Evolutionary conservation across 1,140 invertebrate genomes (phyloP).

Genomic region (Steinernema khuongi): DNA sequence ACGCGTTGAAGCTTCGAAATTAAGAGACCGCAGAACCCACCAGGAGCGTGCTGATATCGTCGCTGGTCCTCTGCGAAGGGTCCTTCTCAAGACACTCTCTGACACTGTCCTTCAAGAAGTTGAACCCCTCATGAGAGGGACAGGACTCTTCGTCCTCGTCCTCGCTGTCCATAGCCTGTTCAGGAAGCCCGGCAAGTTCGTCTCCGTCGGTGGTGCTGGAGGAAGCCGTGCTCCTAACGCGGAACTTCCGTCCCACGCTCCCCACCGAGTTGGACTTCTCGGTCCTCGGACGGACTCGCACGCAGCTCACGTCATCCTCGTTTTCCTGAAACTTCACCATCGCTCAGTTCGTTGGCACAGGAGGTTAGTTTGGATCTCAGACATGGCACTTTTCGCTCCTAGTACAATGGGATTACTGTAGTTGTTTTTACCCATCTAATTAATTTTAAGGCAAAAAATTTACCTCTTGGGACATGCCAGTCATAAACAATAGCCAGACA

Average conservation of each 20-base stretch:
- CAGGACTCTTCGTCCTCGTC: slow-evolving; percentile 76
- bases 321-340: slow-evolving; percentile 12
- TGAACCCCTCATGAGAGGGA: slow-evolving; percentile 73
- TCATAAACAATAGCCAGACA: no score
- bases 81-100: slow-evolving; percentile 95
- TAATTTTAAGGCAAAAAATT: no score
- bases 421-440: no score
- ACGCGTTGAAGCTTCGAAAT: slow-evolving; percentile 5
- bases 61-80: slow-evolving; percentile 81
- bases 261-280: slow-evolving; percentile 1
- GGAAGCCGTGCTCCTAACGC: slow-evolving; percentile 45
- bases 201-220: slow-evolving; percentile 53
- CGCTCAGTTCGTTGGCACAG: no score
- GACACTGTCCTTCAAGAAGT: slow-evolving; percentile 76
- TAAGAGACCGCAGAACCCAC: slow-evolving; percentile 18
- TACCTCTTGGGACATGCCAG: no score
- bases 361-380: no score
- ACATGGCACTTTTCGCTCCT: no score
- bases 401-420: no score
- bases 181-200: slow-evolving; percentile 37
- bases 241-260: slow-evolving; percentile 14
- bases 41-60: slow-evolving; percentile 87
- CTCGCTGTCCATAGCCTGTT: slow-evolving; percentile 78
- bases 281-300: not conserved
- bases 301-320: not conserved